Conservation (phyloP, 2,113 vertebrate species). For the Telmatochromis sp. region DNA sequence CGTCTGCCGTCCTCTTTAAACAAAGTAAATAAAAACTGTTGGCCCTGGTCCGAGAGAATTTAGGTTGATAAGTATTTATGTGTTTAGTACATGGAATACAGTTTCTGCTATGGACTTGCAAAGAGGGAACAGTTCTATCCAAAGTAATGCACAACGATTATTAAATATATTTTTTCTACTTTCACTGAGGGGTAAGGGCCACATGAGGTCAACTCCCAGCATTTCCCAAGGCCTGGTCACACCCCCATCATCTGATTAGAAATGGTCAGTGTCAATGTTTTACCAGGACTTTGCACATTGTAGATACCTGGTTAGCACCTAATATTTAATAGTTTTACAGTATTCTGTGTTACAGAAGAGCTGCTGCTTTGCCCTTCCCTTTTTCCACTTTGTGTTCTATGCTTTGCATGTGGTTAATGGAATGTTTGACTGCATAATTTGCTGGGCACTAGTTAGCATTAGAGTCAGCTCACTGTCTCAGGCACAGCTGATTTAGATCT, state of each 20-base stretch:
- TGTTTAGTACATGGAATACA: neutral
- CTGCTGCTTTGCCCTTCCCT: neutral
- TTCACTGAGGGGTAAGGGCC: neutral
- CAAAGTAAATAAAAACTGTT: neutral
- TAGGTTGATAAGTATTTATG: neutral
- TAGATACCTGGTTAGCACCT: neutral
- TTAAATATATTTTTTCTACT: neutral
- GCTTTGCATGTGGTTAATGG: neutral
- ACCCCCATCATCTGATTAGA: neutral
- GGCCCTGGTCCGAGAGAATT: neutral
- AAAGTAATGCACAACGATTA: neutral
- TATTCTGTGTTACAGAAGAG: neutral
- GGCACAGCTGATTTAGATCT: neutral
- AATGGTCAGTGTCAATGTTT: neutral
- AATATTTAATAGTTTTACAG: neutral
- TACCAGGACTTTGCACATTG: neutral
- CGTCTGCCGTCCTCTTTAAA: neutral
- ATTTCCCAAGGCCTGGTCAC: accelerated
- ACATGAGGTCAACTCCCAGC: neutral
- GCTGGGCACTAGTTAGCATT: neutral
- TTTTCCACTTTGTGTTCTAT: neutral
- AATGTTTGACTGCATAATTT: neutral
- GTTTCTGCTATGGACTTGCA: neutral
- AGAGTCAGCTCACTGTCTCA: neutral
- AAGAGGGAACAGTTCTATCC: accelerated